Evolutionary conservation across 2,797 vertebrate species (phyloP).

Genomic region (Myotis planiceps): DNA sequence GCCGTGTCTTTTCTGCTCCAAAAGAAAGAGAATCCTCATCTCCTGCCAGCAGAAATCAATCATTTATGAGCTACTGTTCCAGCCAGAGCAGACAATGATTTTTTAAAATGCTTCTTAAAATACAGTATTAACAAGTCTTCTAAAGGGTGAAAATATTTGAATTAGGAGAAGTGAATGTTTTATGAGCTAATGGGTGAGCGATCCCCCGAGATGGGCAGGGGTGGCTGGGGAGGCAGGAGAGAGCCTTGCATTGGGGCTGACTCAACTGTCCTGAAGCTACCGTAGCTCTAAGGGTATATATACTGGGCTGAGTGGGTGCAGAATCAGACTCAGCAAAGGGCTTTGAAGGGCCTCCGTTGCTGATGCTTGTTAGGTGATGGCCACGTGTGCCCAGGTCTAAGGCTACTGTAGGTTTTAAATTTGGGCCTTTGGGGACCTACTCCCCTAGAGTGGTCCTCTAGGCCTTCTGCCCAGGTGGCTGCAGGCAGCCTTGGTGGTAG

Average conservation of each 20-base stretch:
- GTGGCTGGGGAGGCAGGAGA: background rate
- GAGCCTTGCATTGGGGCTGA: background rate
- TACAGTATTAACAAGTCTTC: conserved; percentile 69
- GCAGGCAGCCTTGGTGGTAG: background rate
- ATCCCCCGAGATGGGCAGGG: background rate
- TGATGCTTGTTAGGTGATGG: background rate
- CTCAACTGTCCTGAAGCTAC: background rate
- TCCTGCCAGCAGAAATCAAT: conserved; percentile 60
- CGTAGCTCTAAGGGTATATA: accelerated
- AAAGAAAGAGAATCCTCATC: background rate
- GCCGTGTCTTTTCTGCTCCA: background rate
- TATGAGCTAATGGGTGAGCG: background rate
- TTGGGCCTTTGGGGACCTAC: background rate
- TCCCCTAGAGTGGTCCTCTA: background rate
- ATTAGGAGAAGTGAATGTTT: conserved; percentile 68
- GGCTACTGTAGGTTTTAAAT: background rate
- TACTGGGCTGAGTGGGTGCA: background rate
- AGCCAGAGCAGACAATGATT: background rate
- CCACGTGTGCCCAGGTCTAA: background rate
- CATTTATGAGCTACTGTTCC: conserved; percentile 49
- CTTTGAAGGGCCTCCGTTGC: background rate
- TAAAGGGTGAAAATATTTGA: conserved; percentile 71
- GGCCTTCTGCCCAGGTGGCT: background rate
- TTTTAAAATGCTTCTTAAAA: conserved; percentile 61
- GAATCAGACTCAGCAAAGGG: background rate